These are phyloP conservation scores for Drosophila sucinea DNA, from an alignment of 1,140 invertebrate species.

Conservation along the genomic window DNA sequence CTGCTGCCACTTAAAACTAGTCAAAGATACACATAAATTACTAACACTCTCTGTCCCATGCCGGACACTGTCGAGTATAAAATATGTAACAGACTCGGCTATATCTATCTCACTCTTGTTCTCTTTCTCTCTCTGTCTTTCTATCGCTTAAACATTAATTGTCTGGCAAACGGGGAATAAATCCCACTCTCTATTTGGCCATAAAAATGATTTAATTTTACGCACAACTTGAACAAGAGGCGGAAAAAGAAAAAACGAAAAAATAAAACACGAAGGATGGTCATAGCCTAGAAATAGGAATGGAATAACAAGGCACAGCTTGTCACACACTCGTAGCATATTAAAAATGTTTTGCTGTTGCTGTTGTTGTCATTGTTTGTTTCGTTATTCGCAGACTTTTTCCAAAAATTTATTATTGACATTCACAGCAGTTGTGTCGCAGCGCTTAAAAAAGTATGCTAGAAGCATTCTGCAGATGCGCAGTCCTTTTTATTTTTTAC, in stretches of 20 bases:
- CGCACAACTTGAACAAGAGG: slow-evolving; percentile 3
- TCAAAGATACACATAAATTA: slow-evolving; percentile 24
- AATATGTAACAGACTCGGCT: slow-evolving; percentile 5
- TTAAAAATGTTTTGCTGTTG: slow-evolving; percentile 10
- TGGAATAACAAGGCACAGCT: slow-evolving; percentile 2
- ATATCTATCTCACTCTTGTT: neutral
- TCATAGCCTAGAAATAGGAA: neutral
- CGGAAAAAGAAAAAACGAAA: neutral
- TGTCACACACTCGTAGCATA: slow-evolving; percentile 5
- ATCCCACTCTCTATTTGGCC: slow-evolving; percentile 17
- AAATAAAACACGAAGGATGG: neutral
- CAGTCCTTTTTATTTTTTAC: neutral
- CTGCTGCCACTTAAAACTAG: slow-evolving; percentile 20
- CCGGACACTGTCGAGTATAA: slow-evolving; percentile 12
- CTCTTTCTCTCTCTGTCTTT: neutral
- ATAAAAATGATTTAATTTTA: slow-evolving; percentile 26
- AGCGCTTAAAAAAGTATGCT: slow-evolving; percentile 17
- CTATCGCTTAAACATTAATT: slow-evolving; percentile 15
- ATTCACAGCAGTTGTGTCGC: slow-evolving; percentile 12
- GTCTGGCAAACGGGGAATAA: slow-evolving; percentile 8
- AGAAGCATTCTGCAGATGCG: slow-evolving; percentile 11
- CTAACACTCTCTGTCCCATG: slow-evolving; percentile 7
- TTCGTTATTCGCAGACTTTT: slow-evolving; percentile 2
- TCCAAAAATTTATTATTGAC: slow-evolving; percentile 22
- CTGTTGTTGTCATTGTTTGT: neutral